Evolutionary conservation across 2,797 vertebrate species (phyloP).

Genomic region (Oryzias dopingdopingensis): DNA sequence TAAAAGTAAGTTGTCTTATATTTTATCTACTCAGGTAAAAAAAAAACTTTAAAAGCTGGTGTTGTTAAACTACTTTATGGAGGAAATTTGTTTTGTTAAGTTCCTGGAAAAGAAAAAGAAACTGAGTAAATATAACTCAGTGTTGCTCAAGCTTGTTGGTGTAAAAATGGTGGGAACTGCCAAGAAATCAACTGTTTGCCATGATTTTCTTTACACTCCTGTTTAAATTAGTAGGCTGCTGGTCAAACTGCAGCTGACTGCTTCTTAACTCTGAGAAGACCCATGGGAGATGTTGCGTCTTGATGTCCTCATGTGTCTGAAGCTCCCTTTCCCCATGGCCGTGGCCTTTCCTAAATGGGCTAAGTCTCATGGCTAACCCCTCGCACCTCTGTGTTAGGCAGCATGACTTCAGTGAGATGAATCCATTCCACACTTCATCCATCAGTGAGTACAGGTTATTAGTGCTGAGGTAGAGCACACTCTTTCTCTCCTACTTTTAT

Average conservation of each 20-base stretch:
- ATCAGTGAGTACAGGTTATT: conserved; percentile 75
- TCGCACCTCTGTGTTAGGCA: conserved; percentile 61
- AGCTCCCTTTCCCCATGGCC: conserved; percentile 50
- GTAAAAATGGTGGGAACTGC: conserved; percentile 19
- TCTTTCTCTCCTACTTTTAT: conserved; percentile 26
- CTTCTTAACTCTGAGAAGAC: conserved; percentile 36
- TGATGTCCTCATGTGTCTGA: conserved; percentile 8
- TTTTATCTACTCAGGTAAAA: no score
- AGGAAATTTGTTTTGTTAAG: no score
- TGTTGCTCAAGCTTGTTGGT: conserved; percentile 20
- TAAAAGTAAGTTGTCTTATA: no score
- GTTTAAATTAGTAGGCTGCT: conserved; percentile 53
- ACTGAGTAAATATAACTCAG: no score
- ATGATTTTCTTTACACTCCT: conserved; percentile 49
- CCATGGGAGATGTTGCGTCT: conserved; percentile 26
- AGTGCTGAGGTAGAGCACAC: conserved; percentile 51
- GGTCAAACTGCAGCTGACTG: conserved; percentile 72
- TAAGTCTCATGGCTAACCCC: conserved; percentile 70
- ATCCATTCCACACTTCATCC: conserved; percentile 75
- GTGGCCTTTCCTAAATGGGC: conserved; percentile 65
- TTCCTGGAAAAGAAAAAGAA: no score
- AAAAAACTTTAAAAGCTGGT: no score
- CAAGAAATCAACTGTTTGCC: conserved; percentile 59
- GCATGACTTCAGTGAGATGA: conserved; percentile 68
- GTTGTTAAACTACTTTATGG: no score